Base-by-base conservation (phyloP, 2,797 vertebrate species). In the Aldrovandia affinis region DNA sequence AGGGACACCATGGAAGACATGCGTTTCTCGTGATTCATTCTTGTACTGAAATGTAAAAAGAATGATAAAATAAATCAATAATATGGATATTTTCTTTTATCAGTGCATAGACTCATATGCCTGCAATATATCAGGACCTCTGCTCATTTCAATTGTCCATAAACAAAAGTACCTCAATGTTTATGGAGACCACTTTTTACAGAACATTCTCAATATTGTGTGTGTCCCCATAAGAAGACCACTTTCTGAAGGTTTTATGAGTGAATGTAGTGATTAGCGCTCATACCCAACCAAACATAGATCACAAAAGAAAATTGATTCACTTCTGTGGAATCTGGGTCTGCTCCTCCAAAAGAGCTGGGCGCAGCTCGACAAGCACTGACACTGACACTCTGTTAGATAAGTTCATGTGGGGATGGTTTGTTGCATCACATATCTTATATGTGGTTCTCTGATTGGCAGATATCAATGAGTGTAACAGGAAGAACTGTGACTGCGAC, bases 401-500 rank as follows among this genome's bases (percentile, higher is more conserved):
- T 57, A 0, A 44, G 70, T 42, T n/a, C 25, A 2, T n/a, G 42
- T 15, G 20, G 12, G 83, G 36, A 80, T 79, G 59, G 61, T 33
- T 33, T 33, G 63, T 47, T 84, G 42, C 39, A 42, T 83, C n/a
- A n/a, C 44, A 30, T 80, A 61, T 25, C 77, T 78, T 4, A 42
- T 0, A 6, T 54, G n/a, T 54, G 77, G 6, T 44, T 80, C 22
- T 50, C 88, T 86, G 87, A 25, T 89, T 90, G 89, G 85, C 91
- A 99, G 98, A 99, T 95, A 92, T 98, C 15, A 92, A 99, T 30
- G 98, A 99, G 91, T 99, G 98, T 91, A 86, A 81, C 86, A 91
- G 59, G 0, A 87, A 86, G 84, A 97, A 98, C 0, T 97, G 96
- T 0, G 95, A 94, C 59, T 99, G 98, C 89, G 96, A 94, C 88